Conservation (phyloP, 2,113 vertebrate genomes). For the Cranoglanis bouderius region DNA sequence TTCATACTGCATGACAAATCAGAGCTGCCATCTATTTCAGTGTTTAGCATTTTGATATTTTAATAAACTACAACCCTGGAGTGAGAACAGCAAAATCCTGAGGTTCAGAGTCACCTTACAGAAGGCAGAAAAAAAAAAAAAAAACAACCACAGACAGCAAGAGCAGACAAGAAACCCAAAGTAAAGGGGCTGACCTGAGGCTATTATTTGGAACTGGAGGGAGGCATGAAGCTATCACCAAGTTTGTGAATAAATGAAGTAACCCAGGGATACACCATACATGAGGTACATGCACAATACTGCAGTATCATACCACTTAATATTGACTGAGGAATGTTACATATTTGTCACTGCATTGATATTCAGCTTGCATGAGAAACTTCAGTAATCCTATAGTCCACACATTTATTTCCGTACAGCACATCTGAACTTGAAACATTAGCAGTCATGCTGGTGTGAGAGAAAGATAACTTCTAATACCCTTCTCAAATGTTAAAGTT, state of each 20-base stretch:
- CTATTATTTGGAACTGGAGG: slow-evolving; percentile 36
- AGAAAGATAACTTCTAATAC: background rate
- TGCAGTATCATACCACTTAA: background rate
- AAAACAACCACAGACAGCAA: background rate
- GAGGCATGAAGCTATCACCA: background rate
- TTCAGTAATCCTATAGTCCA: background rate
- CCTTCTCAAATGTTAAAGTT: background rate
- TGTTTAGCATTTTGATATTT: slow-evolving; percentile 9
- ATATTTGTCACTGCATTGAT: slow-evolving; percentile 5
- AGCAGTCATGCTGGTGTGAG: background rate
- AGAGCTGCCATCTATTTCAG: background rate
- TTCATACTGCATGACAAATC: slow-evolving; percentile 1
- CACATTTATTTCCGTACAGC: background rate
- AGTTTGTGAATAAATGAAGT: slow-evolving; percentile 30
- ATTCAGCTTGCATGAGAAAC: background rate
- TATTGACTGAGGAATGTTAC: background rate
- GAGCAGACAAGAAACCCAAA: background rate
- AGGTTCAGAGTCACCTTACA: background rate
- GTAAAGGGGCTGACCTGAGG: slow-evolving; percentile 27
- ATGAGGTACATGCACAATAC: background rate
- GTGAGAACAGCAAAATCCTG: slow-evolving; percentile 9
- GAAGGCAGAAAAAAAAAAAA: slow-evolving; percentile 1
- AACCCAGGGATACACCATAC: slow-evolving; percentile 15
- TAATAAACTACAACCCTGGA: slow-evolving; percentile 10
- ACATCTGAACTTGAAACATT: background rate